phyloP scores from a whole-genome alignment of 2,797 vertebrate species.

The Melanotaenia pygmaea region DNA sequence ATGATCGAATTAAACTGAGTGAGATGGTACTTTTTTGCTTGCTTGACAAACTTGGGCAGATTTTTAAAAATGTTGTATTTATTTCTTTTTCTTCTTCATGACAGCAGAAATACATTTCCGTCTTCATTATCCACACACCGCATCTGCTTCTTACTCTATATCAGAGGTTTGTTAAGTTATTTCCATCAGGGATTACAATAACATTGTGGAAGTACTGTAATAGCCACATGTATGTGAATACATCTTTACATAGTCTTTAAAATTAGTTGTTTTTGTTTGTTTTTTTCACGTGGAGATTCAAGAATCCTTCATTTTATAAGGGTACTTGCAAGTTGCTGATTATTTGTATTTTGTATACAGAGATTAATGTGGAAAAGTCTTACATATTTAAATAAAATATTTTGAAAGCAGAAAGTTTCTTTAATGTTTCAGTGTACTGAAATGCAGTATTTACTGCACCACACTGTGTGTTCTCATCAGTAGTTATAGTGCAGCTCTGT shows the following conservation, averaged over 20 bases:
- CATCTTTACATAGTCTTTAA: conserved; percentile 57
- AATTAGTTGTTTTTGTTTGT: conserved; percentile 18
- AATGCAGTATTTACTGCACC: neutral
- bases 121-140: conserved; percentile 30
- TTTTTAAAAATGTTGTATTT: conserved; percentile 63
- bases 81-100: conserved; percentile 43
- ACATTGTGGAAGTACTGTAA: conserved; percentile 57
- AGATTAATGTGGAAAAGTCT: conserved; percentile 58
- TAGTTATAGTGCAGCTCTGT: neutral
- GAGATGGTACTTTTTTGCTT: conserved; percentile 15
- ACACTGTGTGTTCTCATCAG: neutral
- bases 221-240: conserved; percentile 65
- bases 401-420: conserved; percentile 38
- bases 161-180: conserved; percentile 63
- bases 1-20: conserved; percentile 21
- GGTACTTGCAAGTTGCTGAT: conserved; percentile 44
- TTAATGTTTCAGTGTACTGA: conserved; percentile 2
- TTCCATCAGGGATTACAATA: conserved; percentile 67
- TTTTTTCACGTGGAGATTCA: conserved; percentile 39
- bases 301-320: conserved; percentile 66
- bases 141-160: conserved; percentile 26
- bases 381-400: conserved; percentile 64
- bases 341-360: conserved; percentile 58
- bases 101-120: conserved; percentile 24
- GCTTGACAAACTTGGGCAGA: conserved; percentile 41